Base-by-base conservation (phyloP, 2,888 invertebrate species). In the Rhingia rostrata region DNA sequence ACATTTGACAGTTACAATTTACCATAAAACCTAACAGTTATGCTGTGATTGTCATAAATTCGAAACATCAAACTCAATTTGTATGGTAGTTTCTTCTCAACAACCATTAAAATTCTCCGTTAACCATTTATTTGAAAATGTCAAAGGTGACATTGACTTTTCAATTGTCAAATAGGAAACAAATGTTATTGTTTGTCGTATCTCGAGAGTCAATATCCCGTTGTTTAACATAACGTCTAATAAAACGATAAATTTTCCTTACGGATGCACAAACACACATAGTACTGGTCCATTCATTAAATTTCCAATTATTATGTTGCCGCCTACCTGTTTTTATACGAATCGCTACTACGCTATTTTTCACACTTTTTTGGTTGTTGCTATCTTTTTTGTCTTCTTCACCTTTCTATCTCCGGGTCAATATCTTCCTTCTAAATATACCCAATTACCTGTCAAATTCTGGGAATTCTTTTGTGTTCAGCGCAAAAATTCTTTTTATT, bases 371-470 rank as follows among this genome's bases (percentile, higher is more conserved):
- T 35, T 58, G 1, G 22, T 22, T 22, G 22, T 22, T 22, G 22
- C 22, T 22, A 22, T 22, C 22, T 22, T 22, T 22, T 22, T 22
- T 22, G 22, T 12, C 4, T 51, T 56, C 39, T 33, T n/a, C n/a
- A 22, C 43, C 54, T 53, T 54, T 51, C 56, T 37, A 70, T 77
- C 69, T 75, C 69, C 81, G 69, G 77, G 56, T 81, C 60, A 67
- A 75, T 75, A 64, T 75, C n/a, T 56, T 67, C 63, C 70, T 51
- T 77, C 81, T 70, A 70, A 70, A 70, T 60, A 63, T 67, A 77
- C 45, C 58, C 69, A 81, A 70, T 70, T 81, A 81, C 77, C 81
- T 81, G 60, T 6, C 7, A n/a, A 53, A 22, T 81, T 81, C 81
- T 70, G 53, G 64, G 75, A 77, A 81, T 60, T 70, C 64, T 56